Conservation (phyloP, 1,140 invertebrate species). For the Drosophila orosa region DNA sequence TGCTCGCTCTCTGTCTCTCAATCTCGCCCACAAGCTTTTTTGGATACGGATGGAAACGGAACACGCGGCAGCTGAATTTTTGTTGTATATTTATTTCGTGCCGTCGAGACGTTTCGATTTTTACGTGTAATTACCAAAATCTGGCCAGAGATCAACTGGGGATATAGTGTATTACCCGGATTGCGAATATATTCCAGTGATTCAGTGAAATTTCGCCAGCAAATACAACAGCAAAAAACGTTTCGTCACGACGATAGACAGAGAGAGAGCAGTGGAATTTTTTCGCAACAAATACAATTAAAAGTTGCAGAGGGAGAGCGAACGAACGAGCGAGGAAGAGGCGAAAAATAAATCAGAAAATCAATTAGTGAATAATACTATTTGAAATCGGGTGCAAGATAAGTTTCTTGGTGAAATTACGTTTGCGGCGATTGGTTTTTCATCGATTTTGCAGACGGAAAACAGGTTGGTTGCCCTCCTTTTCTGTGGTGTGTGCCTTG, state of each 20-base stretch:
- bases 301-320: constrained; percentile 21
- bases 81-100: constrained; percentile 75
- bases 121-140: constrained; percentile 37
- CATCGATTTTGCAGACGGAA: constrained; percentile 75
- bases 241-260: constrained; percentile 64
- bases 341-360: constrained; percentile 28
- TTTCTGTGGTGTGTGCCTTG: constrained; percentile 5
- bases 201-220: constrained; percentile 24
- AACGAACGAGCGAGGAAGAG: constrained; percentile 6
- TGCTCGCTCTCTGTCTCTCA: constrained; percentile 2
- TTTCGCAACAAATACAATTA: constrained; percentile 39
- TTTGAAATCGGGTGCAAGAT: constrained; percentile 33
- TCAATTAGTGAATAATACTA: constrained; percentile 47
- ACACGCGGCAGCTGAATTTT: constrained; percentile 42
- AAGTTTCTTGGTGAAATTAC: constrained; percentile 17
- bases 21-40: constrained; percentile 18
- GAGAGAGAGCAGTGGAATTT: constrained; percentile 56
- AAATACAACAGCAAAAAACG: constrained; percentile 46
- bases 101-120: constrained; percentile 53
- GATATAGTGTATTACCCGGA: constrained; percentile 5
- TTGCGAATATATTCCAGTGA: constrained; percentile 41
- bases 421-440: constrained; percentile 60
- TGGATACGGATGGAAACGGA: constrained; percentile 52
- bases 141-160: constrained; percentile 7
- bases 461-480: constrained; percentile 66